Evolutionary conservation across 2,888 invertebrate genomes (phyloP).

Genomic region (Caenorhabditis sp.): DNA sequence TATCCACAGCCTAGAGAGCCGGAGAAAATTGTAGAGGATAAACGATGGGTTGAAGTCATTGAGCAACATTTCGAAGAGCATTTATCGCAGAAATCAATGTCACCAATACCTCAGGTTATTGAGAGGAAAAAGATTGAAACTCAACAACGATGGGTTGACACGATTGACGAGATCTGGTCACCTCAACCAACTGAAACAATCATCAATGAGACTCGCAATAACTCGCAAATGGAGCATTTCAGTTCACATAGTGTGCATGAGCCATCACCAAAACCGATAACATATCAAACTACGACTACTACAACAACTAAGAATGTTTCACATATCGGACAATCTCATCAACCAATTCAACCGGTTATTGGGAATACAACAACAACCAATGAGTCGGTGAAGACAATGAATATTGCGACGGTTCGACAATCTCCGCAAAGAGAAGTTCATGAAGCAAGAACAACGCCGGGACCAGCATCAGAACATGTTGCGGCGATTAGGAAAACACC

Average conservation of each 20-base stretch:
- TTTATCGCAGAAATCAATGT: slow-evolving; percentile 45
- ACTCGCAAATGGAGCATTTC: slow-evolving; percentile 32
- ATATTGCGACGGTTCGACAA: slow-evolving; percentile 46
- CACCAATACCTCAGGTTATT: slow-evolving; percentile 40
- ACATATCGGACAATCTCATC: slow-evolving; percentile 42
- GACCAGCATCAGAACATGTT: slow-evolving; percentile 41
- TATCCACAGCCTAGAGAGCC: slow-evolving; percentile 35
- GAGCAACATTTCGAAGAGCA: slow-evolving; percentile 49
- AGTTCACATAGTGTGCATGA: slow-evolving; percentile 47
- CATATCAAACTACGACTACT: slow-evolving; percentile 28
- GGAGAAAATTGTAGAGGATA: slow-evolving; percentile 33
- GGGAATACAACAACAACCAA: slow-evolving; percentile 37
- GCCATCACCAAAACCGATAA: slow-evolving; percentile 33
- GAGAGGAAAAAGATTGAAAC: slow-evolving; percentile 37
- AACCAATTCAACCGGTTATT: slow-evolving; percentile 42
- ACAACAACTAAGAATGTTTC: slow-evolving; percentile 17
- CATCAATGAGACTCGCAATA: slow-evolving; percentile 32
- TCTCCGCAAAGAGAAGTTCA: slow-evolving; percentile 46
- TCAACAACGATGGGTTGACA: slow-evolving; percentile 52
- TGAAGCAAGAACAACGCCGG: slow-evolving; percentile 40
- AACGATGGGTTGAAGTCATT: slow-evolving; percentile 50
- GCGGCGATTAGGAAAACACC: slow-evolving; percentile 50
- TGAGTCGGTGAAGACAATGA: slow-evolving; percentile 43
- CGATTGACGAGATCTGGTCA: slow-evolving; percentile 43
- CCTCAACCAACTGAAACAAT: slow-evolving; percentile 25